Evolutionary conservation across 2,113 vertebrate species (phyloP).

Genomic region (Pelusios castaneus): DNA sequence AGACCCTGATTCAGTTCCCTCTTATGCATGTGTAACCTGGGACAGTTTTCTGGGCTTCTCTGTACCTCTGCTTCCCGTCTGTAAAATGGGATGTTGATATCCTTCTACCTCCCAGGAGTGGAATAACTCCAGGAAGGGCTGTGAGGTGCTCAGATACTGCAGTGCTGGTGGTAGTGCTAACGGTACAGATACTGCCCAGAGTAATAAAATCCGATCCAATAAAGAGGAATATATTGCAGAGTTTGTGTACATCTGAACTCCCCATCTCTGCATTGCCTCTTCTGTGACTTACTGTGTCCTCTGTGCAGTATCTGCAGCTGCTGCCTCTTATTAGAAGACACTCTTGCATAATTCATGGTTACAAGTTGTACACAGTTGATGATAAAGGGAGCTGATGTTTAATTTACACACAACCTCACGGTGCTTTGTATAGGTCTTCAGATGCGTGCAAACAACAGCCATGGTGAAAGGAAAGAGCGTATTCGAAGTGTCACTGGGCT

Average conservation of each 20-base stretch:
- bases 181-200: neutral
- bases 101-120: rapidly evolving
- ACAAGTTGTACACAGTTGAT: conserved; percentile 68
- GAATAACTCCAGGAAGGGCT: neutral
- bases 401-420: conserved; percentile 38
- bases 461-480: neutral
- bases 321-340: conserved; percentile 43
- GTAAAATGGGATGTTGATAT: neutral
- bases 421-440: conserved; percentile 32
- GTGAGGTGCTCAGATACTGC: neutral
- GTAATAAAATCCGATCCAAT: rapidly evolving
- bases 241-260: neutral
- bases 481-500: neutral
- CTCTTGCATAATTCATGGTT: conserved; percentile 82
- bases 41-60: neutral
- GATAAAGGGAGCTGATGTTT: conserved; percentile 73
- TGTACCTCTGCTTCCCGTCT: neutral
- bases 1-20: neutral
- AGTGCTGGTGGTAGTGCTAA: neutral
- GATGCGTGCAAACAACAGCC: neutral
- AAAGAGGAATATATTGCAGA: rapidly evolving
- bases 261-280: neutral
- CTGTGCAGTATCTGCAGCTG: conserved; percentile 46
- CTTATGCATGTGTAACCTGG: neutral
- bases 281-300: neutral